phyloP scores from a whole-genome alignment of 1,140 invertebrate genomes.

The Drepana arcuata region DNA sequence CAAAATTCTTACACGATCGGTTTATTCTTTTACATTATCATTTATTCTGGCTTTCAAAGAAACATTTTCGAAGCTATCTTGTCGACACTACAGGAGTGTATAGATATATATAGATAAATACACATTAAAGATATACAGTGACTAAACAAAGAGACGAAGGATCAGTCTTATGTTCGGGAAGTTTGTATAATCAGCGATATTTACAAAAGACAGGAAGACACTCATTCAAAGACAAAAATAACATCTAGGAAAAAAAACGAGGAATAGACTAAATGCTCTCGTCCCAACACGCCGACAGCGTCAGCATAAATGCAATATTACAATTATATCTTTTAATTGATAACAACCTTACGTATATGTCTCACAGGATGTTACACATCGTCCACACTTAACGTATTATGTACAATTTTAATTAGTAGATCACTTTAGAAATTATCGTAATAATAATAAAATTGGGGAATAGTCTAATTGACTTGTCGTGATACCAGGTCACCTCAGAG shows the following conservation, averaged over 20 bases:
- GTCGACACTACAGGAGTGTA: slow-evolving; percentile 43
- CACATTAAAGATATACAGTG: slow-evolving; percentile 54
- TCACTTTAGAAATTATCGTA: slow-evolving; percentile 48
- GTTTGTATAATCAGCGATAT: slow-evolving; percentile 66
- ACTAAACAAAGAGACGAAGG: slow-evolving; percentile 68
- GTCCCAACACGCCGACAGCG: slow-evolving; percentile 49
- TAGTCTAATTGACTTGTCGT: slow-evolving; percentile 63
- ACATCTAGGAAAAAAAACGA: slow-evolving; percentile 49
- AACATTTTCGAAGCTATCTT: slow-evolving; percentile 51
- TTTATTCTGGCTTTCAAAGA: slow-evolving; percentile 49
- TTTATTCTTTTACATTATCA: slow-evolving; percentile 59
- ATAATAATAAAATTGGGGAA: slow-evolving; percentile 56
- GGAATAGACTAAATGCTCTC: slow-evolving; percentile 39
- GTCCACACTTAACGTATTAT: slow-evolving; percentile 42
- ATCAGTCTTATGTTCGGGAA: slow-evolving; percentile 71
- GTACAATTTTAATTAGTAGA: slow-evolving; percentile 43
- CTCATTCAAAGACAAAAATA: slow-evolving; percentile 50
- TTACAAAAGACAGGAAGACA: slow-evolving; percentile 70
- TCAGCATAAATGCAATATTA: slow-evolving; percentile 46
- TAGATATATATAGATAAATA: slow-evolving; percentile 37
- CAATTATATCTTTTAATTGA: slow-evolving; percentile 45
- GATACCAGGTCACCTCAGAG: slow-evolving; percentile 65
- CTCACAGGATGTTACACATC: slow-evolving; percentile 61
- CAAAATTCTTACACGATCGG: slow-evolving; percentile 51
- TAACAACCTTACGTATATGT: slow-evolving; percentile 64